These are phyloP conservation scores for Prochilodus magdalenae DNA, from an alignment of 2,113 vertebrate genomes.

Conservation along the genomic window DNA sequence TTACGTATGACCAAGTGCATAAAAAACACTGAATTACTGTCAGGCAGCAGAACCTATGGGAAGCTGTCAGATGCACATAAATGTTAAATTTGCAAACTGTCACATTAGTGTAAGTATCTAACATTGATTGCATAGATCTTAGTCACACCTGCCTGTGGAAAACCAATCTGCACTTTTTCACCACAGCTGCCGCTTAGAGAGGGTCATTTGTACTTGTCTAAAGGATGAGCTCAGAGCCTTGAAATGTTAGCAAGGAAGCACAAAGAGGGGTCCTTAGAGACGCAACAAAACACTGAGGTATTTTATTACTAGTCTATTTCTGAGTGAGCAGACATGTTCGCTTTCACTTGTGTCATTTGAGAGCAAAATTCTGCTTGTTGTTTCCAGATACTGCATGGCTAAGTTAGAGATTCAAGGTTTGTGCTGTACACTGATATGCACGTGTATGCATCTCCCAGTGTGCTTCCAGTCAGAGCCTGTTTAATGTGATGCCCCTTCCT, in stretches of 20 bases:
- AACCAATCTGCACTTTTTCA: constrained; percentile 2
- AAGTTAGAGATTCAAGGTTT: background rate
- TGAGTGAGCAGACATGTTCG: background rate
- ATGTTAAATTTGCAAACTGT: background rate
- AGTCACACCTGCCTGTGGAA: constrained; percentile 1
- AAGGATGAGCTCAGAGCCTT: background rate
- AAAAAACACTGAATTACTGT: background rate
- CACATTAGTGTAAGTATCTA: constrained; percentile 3
- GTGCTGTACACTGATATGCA: background rate
- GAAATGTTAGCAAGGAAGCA: constrained; percentile 2
- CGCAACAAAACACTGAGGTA: background rate
- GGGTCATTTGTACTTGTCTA: constrained; percentile 13
- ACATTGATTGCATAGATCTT: constrained; percentile 1
- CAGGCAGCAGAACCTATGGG: background rate
- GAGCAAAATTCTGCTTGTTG: background rate
- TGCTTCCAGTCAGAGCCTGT: too few relatives aligned
- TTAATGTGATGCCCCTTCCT: too few relatives aligned
- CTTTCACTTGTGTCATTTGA: background rate
- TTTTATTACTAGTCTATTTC: constrained; percentile 25
- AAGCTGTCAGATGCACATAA: background rate
- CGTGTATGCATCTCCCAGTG: background rate
- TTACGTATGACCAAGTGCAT: background rate
- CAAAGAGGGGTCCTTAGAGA: background rate
- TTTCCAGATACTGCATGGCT: background rate
- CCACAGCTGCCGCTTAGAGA: constrained; percentile 9